Evolutionary conservation across 1,140 invertebrate species (phyloP), one percentile per base, ranked within the genome.

Genomic region (Drosophila biarmipes): DNA sequence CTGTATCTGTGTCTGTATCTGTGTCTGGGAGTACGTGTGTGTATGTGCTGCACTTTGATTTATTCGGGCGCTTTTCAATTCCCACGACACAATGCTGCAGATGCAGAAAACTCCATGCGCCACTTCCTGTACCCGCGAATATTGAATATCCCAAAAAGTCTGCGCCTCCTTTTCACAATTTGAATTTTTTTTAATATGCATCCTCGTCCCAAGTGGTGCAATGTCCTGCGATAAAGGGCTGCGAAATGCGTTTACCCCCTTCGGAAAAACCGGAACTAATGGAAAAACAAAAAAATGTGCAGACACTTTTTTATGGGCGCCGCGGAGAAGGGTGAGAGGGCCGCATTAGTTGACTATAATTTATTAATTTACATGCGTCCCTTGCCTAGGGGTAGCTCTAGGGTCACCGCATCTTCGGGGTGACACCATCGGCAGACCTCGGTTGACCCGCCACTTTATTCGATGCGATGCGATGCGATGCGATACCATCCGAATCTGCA

Each of bases 311-410:
- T 87, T 89, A 89, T 81, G 71, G 51, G 63, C 17, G n/a, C 43
- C 12, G n/a, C 6, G 19, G 19, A 21, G 27, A 34, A 66, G 66
- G 34, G 48, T 24, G 62, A 38, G 62, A 17, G 63, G 54, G 29
- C 2, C 64, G 63, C 84, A 87, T 87, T 87, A 87, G 82, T 87
- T 87, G 82, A 79, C 84, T 82, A 79, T 87, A 87, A 89, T 89
- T 82, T 89, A 89, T 87, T 87, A 87, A 87, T 87, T 87, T 87
- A 87, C 82, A 87, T 87, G 71, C 82, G 81, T 86, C 78, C 82
- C 87, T 82, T 87, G 82, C 78, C 72, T 84, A 73, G 43, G 34
- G 31, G 68, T 73, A 48, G 51, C 51, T 52, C 46, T 80, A 66
- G 72, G 73, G 67, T 63, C 51, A 78, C 80, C 86, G 80, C 86